A percentile compares a stretch with the other conserved stretches of the same genome.
Evolutionary conservation across 2,888 invertebrate species (phyloP).

Genomic region (Rhingia campestris): DNA sequence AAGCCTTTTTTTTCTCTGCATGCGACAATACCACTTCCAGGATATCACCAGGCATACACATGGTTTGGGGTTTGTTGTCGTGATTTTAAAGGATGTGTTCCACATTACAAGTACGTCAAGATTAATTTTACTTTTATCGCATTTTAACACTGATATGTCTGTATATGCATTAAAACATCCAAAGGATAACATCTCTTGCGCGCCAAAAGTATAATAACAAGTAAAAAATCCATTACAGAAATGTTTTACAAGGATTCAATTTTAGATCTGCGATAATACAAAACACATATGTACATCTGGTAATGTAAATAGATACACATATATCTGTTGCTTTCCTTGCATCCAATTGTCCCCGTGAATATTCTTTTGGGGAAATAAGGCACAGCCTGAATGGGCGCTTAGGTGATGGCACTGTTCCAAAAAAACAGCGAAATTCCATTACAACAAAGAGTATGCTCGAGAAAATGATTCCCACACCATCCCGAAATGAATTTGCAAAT

Average conservation of each 20-base stretch:
- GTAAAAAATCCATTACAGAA: conserved; percentile 69
- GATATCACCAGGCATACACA: conserved; percentile 15
- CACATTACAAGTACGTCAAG: conserved; percentile 41
- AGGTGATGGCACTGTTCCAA: conserved; percentile 11
- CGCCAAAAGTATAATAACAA: conserved; percentile 49
- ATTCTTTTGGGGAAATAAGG: conserved; percentile 11
- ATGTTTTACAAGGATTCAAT: conserved; percentile 72
- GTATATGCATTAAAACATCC: neutral
- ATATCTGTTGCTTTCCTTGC: conserved; percentile 26
- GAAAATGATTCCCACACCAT: conserved; percentile 47
- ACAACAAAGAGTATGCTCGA: conserved; percentile 46
- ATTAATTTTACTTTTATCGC: conserved; percentile 69
- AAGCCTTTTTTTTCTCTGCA: conserved; percentile 3
- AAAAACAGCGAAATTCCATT: conserved; percentile 68
- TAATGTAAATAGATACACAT: conserved; percentile 30
- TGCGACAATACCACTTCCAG: conserved; percentile 12
- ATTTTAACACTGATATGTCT: conserved; percentile 53
- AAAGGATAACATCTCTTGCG: conserved; percentile 18
- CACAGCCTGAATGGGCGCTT: neutral
- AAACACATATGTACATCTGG: conserved; percentile 65
- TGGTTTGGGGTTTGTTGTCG: neutral
- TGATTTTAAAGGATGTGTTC: conserved; percentile 26
- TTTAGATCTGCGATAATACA: conserved; percentile 64
- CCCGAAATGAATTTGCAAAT: conserved; percentile 42
- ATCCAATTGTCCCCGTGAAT: conserved; percentile 34